Percentiles rank a stretch among this genome's conserved stretches.
Conservation (phyloP, 2,113 vertebrate species). For the Marmota flaviventris region DNA sequence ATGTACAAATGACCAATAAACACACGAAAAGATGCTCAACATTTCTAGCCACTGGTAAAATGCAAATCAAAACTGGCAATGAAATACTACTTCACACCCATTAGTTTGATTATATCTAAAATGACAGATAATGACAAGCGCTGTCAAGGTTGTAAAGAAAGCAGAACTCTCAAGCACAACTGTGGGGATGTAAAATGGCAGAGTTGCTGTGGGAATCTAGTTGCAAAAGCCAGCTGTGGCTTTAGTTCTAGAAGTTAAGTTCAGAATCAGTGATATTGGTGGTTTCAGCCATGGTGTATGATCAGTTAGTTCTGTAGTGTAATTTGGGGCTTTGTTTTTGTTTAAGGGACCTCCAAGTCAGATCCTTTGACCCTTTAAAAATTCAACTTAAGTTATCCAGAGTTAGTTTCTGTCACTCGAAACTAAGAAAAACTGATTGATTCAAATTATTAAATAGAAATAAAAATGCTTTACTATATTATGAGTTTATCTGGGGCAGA, state of each 20-base stretch:
- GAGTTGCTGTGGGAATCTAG: neutral
- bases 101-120: neutral
- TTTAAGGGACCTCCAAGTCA: neutral
- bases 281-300: neutral
- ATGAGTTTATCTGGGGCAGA: neutral
- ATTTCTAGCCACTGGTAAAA: neutral
- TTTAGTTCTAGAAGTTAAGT: neutral
- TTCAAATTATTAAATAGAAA: neutral
- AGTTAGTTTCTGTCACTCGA: neutral
- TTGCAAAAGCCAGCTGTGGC: neutral
- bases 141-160: neutral
- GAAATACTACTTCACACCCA: neutral
- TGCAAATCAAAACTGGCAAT: neutral
- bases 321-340: neutral
- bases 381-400: neutral
- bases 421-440: constrained; percentile 29
- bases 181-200: rapidly evolving
- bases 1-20: neutral
- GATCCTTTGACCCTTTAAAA: neutral
- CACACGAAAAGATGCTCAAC: neutral
- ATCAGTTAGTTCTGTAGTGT: neutral
- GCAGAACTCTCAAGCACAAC: neutral
- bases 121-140: too few relatives aligned
- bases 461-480: neutral
- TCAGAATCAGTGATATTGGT: neutral